These are phyloP conservation scores for Eulacestoma nigropectus DNA, from an alignment of 2,113 vertebrate species.

Conservation along the genomic window DNA sequence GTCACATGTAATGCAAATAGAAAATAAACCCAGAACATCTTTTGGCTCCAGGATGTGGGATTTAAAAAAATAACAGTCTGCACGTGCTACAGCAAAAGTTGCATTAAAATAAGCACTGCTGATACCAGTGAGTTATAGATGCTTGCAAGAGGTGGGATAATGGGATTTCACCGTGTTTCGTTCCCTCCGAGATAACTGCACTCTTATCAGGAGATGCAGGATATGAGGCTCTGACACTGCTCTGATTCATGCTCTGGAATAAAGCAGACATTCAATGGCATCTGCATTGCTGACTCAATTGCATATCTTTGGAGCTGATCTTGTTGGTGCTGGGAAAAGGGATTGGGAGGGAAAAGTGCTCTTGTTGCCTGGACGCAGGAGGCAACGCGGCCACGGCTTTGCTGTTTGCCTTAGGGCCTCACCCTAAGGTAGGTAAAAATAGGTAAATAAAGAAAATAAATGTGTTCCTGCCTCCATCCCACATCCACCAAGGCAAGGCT, in stretches of 20 bases:
- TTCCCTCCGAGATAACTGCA: neutral
- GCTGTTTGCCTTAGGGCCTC: neutral
- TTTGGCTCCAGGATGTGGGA: neutral
- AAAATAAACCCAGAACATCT: neutral
- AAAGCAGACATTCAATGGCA: slow-evolving; percentile 9
- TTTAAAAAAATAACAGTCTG: neutral
- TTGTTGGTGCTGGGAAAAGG: neutral
- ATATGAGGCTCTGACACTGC: neutral
- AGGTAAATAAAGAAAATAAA: neutral
- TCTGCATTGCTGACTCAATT: slow-evolving; percentile 43
- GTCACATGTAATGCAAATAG: neutral
- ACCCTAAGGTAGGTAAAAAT: rapidly evolving
- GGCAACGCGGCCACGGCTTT: rapidly evolving
- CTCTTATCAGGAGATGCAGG: neutral
- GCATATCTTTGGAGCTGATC: neutral
- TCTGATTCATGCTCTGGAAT: slow-evolving; percentile 6
- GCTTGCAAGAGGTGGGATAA: neutral
- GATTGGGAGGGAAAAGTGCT: neutral
- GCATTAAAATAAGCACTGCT: neutral
- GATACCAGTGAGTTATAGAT: neutral
- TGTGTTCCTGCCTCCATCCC: neutral
- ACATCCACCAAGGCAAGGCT: neutral
- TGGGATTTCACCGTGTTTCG: neutral
- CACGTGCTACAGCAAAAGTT: neutral
- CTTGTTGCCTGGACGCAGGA: neutral